phyloP scores from a whole-genome alignment of 53 echinoderm and acorn worm genomes.

The Apostichopus leukothele region DNA sequence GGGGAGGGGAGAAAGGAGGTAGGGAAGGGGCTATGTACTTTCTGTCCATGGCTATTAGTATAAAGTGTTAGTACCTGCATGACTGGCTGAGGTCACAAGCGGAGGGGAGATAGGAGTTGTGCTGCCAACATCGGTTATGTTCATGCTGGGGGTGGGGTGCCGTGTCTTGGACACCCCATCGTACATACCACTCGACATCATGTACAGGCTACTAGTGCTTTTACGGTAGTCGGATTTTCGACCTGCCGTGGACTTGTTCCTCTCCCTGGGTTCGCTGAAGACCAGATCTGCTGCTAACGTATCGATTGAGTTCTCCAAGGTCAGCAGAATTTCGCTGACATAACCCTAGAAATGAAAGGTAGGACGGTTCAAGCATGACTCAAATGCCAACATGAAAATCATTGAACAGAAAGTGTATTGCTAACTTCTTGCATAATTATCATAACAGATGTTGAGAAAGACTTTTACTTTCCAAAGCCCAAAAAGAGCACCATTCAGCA shows the following conservation, averaged over 20 bases:
- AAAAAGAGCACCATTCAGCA: too few species aligned
- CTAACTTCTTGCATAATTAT: too few species aligned
- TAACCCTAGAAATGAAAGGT: slow-evolving; percentile 67
- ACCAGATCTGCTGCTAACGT: slow-evolving; percentile 74
- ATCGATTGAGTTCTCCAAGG: slow-evolving; percentile 88
- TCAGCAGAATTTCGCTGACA: slow-evolving; percentile 93
- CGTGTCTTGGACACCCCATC: slow-evolving; percentile 66
- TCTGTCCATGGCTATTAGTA: slow-evolving; percentile 48
- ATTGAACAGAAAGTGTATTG: too few species aligned
- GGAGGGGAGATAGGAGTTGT: slow-evolving; percentile 40
- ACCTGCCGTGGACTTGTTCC: slow-evolving; percentile 65
- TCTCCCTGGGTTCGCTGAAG: slow-evolving; percentile 80
- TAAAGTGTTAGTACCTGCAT: slow-evolving; percentile 51
- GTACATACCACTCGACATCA: slow-evolving; percentile 70
- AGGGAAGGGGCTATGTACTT: background rate
- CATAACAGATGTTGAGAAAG: too few species aligned
- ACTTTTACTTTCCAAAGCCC: too few species aligned
- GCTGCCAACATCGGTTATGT: slow-evolving; percentile 47
- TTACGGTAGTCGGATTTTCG: slow-evolving; percentile 90
- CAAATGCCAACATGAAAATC: too few species aligned
- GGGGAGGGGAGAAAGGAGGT: background rate
- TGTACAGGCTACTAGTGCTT: slow-evolving; percentile 91
- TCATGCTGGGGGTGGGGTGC: slow-evolving; percentile 62
- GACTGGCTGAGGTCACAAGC: slow-evolving; percentile 47
- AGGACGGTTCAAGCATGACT: background rate